These are phyloP conservation scores for Porites rus DNA, from an alignment of 92 coral and sea anemone genomes.

Conservation along the genomic window DNA sequence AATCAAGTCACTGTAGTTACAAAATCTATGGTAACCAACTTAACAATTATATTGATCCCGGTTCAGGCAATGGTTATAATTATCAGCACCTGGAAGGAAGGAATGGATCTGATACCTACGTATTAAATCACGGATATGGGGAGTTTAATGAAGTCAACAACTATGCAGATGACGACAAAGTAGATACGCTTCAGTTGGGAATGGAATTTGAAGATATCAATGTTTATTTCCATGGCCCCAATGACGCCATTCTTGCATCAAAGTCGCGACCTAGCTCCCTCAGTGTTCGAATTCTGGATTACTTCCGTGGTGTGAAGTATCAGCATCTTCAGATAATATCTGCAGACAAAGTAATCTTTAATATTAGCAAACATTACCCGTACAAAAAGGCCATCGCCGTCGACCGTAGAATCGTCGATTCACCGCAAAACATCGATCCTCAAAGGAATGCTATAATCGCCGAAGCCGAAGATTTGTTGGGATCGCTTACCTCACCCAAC, in stretches of 20 bases:
- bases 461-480: constrained; percentile 35
- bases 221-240: constrained; percentile 41
- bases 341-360: constrained; percentile 42
- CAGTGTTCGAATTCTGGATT: constrained; percentile 30
- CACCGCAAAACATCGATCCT: neutral
- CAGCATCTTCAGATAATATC: constrained; percentile 61
- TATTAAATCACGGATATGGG: too few species aligned
- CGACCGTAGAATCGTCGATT: constrained; percentile 13
- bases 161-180: constrained; percentile 49
- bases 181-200: constrained; percentile 56
- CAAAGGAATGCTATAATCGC: neutral
- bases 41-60: constrained; percentile 72
- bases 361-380: constrained; percentile 34
- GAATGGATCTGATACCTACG: constrained; percentile 22
- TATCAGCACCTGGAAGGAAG: constrained; percentile 57
- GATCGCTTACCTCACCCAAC: constrained; percentile 32
- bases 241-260: constrained; percentile 54
- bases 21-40: constrained; percentile 38
- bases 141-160: constrained; percentile 7
- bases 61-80: neutral
- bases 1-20: constrained; percentile 49
- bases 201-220: constrained; percentile 55
- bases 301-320: constrained; percentile 20
- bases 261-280: constrained; percentile 50
- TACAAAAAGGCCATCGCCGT: constrained; percentile 37